Base-by-base conservation (phyloP, 2,888 invertebrate species). In the Keiferia lycopersicella region DNA sequence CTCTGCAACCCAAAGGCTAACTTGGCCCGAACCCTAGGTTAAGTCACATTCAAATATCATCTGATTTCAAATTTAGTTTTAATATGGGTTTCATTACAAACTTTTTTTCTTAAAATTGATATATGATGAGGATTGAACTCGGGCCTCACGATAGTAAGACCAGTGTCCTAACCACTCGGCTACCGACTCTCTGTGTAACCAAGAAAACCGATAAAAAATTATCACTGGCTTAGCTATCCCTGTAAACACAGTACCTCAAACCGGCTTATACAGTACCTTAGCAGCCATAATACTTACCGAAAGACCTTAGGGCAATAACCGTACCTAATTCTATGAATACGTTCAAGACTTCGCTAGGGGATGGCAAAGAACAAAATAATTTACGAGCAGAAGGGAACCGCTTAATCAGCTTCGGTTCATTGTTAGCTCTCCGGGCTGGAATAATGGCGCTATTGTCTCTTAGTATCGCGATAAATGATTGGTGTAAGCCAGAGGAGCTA, bases 321-420 rank as follows among this genome's bases (percentile, higher is more conserved):
- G 59, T 59, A 59, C 16, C 59, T 39, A 50, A 50, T 38, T 16
- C 34, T 61, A 50, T 61, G 60, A 61, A 34, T 38, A 61, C 26
- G 26, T 56, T 22, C 51, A 63, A 63, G 67, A 73, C 65, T 64
- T 73, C 67, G 66, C 69, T 41, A 10, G 72, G 70, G 73, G 72
- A 67, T 70, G 69, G 66, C 68, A 67, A 69, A 66, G 73, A 75
- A 80, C 78, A 77, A 83, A 82, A 84, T 87, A 84, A 87, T 87
- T 86, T 84, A 86, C 81, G 84, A 84, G 79, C 80, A 69, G 68
- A 69, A 65, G 72, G 71, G 79, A 77, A 86, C 83, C 84, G 82
- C 85, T 87, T 88, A 87, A 87, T 88, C 87, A 87, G 84, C 76
- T 81, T 84, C 76, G 79, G 82, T 75, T 86, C 86, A 84, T 87